These are phyloP conservation scores for Scomber scombrus DNA, from an alignment of 2,113 vertebrate genomes.

Conservation along the genomic window DNA sequence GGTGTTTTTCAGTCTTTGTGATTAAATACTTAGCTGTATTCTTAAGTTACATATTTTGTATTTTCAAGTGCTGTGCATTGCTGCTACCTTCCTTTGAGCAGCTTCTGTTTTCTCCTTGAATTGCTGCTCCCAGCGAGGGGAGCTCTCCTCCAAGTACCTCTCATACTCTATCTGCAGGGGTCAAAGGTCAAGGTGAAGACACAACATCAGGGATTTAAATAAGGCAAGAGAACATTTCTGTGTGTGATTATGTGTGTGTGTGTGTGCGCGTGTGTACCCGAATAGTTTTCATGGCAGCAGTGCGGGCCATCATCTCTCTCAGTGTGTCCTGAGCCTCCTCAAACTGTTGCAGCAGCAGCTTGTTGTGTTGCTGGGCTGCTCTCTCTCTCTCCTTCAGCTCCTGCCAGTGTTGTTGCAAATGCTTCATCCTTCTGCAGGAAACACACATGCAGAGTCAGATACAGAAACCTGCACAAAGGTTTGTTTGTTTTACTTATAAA, in stretches of 20 bases:
- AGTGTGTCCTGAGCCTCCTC: slow-evolving; percentile 78
- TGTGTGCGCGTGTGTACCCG: slow-evolving; percentile 62
- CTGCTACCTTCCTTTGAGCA: slow-evolving; percentile 65
- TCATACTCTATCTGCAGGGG: slow-evolving; percentile 80
- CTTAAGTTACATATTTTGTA: no score
- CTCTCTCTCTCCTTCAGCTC: slow-evolving; percentile 78
- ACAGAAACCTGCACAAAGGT: not conserved
- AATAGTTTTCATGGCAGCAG: slow-evolving; percentile 79
- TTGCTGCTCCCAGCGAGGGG: slow-evolving; percentile 73
- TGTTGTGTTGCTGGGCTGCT: slow-evolving; percentile 74
- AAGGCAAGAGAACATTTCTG: not conserved
- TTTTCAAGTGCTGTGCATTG: not conserved
- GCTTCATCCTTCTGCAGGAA: slow-evolving; percentile 44
- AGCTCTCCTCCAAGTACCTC: slow-evolving; percentile 70
- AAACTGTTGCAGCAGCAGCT: slow-evolving; percentile 82
- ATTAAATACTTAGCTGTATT: no score
- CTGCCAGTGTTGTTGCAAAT: slow-evolving; percentile 73
- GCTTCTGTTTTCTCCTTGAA: slow-evolving; percentile 64
- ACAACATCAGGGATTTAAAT: not conserved
- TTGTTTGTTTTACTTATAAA: no score
- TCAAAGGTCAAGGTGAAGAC: slow-evolving; percentile 31
- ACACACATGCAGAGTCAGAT: not conserved
- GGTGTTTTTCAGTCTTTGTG: no score
- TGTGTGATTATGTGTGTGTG: not conserved
- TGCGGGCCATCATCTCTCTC: slow-evolving; percentile 74